Base-by-base conservation (phyloP, 2,113 vertebrate species). In the Syngnathoides biaculeatus region DNA sequence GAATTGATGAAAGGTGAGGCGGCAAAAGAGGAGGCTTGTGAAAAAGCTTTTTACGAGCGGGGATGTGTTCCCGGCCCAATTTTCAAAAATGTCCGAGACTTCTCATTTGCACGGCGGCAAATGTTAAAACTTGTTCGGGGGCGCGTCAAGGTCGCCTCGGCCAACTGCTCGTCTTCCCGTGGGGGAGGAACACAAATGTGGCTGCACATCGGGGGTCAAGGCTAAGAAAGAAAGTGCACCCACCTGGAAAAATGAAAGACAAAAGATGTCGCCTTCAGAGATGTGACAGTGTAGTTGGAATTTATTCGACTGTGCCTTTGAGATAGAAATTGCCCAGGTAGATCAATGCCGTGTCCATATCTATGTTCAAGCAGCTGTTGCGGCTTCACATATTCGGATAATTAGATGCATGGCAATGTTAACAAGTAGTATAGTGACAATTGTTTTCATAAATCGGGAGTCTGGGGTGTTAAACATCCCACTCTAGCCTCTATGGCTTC, bases 121-220 rank as follows among this genome's bases (percentile, higher is more conserved):
- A 86, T 85, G 79, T 84, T 87, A 79, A 89, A 89, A 86, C 78
- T 81, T 83, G 82, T 84, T 85, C 80, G 74, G 83, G 26, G 70
- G 71, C 76, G 72, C 81, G 87, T 78, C 85, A 83, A 87, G 83
- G 83, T 90, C 82, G 70, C 80, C 82, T 81, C 74, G 87, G 81
- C 69, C 7, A 38, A 50, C 19, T 13, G 70, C 74, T 75, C 67
- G 73, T 72, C 70, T 77, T 78, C 22, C 7, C 47, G 69, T 71
- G 20, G 20, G 10, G 35, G 12, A 40, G 47, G 85, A 85, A 86
- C 85, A 71, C 87, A 79, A 86, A 87, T 86, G 76, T 50, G 61
- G 72, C 56, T 65, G 17, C 59, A 42, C 59, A 40, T 22, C 15
- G 40, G 12, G 38, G 38, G 59, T 61, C n/a, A 42, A 22, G 39